Conservation (phyloP, 2,797 vertebrate genomes). For the Cheirogaleus major region DNA sequence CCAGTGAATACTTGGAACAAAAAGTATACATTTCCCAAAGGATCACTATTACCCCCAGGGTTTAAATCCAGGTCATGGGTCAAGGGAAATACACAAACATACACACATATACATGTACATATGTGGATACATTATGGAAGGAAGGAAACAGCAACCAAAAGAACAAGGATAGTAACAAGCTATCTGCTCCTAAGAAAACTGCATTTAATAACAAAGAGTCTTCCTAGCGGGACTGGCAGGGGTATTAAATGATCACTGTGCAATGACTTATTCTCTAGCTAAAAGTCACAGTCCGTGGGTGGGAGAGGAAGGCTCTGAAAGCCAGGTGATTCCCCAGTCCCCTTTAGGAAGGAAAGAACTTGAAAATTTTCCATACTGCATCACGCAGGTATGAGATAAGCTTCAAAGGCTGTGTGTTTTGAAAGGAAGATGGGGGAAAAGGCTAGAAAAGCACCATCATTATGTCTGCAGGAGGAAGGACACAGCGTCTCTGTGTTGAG, state of each 20-base stretch:
- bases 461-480: neutral
- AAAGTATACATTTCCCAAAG: neutral
- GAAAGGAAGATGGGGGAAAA: neutral
- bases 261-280: neutral
- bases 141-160: neutral
- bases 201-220: conserved; percentile 2
- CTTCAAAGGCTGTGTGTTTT: conserved; percentile 28
- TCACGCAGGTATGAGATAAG: neutral
- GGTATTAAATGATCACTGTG: neutral
- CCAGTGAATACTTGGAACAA: neutral
- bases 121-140: neutral
- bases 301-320: neutral
- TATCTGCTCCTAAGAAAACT: neutral
- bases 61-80: neutral
- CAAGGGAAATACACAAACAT: neutral
- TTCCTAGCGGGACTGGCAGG: neutral
- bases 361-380: neutral
- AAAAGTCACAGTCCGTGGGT: neutral
- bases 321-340: neutral
- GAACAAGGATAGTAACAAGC: neutral
- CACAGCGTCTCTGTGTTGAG: neutral
- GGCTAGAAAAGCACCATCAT: neutral
- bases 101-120: neutral
- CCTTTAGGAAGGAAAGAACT: neutral
- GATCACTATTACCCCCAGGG: neutral